Evolutionary conservation across 1,140 invertebrate species (phyloP).

Genomic region (Ridgeia piscesae): DNA sequence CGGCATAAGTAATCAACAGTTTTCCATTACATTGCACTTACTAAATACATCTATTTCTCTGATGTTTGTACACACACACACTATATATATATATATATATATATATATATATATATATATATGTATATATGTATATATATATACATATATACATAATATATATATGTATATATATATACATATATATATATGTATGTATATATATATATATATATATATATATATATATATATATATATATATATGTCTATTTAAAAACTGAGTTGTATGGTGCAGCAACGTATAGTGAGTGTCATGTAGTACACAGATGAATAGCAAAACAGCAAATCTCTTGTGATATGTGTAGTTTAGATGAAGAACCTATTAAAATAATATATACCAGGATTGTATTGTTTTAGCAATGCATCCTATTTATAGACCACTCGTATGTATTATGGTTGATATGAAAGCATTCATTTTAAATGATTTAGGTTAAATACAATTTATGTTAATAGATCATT

Average conservation of each 20-base stretch:
- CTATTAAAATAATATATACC: background rate
- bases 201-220: no score
- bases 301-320: background rate
- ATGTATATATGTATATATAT: no score
- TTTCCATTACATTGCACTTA: background rate
- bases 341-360: background rate
- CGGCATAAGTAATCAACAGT: background rate
- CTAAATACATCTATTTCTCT: background rate
- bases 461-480: background rate
- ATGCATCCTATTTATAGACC: background rate
- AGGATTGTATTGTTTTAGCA: background rate
- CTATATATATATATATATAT: no score
- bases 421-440: background rate
- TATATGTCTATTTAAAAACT: background rate
- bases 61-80: no score
- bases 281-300: background rate
- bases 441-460: background rate
- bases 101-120: no score
- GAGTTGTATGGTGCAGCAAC: background rate
- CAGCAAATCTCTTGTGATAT: background rate
- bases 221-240: no score
- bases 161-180: no score
- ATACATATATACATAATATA: no score
- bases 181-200: no score
- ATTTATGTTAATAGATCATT: background rate